Base-by-base conservation (phyloP, 2,113 vertebrate genomes). In the Ariopsis seemanni region DNA sequence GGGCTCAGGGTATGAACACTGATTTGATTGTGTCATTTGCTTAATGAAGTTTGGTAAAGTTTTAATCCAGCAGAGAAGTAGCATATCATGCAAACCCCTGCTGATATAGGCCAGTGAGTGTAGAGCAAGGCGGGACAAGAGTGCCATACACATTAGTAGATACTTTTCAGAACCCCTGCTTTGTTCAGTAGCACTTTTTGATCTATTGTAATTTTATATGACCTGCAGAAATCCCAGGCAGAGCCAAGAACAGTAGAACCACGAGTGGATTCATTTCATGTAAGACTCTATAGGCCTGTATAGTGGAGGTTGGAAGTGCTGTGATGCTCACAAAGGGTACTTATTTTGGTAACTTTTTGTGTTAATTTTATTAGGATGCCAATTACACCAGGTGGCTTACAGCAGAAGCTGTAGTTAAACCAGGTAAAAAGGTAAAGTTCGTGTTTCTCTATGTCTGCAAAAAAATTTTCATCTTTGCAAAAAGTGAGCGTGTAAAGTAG, bases 201-300 rank as follows among this genome's bases (percentile, higher is more conserved):
- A 10, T 42, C 42, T 74, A 57, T 18, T 18, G 14, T 55, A 55
- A 60, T 14, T 14, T 85, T 67, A 3, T 63, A 48, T 78, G 79
- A 30, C 87, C 14, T 88, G 34, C 93, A 96, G 96, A 96, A 95
- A 94, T 91, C 95, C 42, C 94, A 94, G 63, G 94, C 90, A 53
- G 78, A 87, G 0, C 93, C 94, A 15, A 93, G 58, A 53, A 2
- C 82, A 18, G 93, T 92, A 34, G 30, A 2, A 1, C 65, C 55
- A 4, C 20, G 17, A 2, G 50, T 89, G 3, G 77, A n/a, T 1
- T 52, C 82, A 77, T 27, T 53, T 10, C 57, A 25, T 74, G 94
- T 96, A 91, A 92, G 92, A 27, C 75, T 34, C 22, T 53, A 55
- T 7, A 77, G 50, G 48, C 48, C 9, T 25, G 75, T 55, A 67